Base-by-base conservation (phyloP, 2,888 invertebrate genomes). In the Hyles lineata region DNA sequence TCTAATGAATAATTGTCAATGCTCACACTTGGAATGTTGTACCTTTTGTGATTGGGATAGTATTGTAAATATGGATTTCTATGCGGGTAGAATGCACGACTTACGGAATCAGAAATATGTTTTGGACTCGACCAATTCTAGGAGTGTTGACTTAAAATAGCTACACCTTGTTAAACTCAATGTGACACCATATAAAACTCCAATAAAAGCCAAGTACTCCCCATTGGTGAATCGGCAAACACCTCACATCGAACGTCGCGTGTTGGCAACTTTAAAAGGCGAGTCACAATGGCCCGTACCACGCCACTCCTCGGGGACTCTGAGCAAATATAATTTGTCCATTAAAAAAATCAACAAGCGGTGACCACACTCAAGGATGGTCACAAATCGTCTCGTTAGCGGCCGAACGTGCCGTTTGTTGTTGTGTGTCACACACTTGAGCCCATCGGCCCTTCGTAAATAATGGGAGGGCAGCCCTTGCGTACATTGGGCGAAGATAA, bases 301-400 rank as follows among this genome's bases (percentile, higher is more conserved):
- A 85, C 85, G 84, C 83, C 81, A 87, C 79, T 87, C 91, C 85
- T 75, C 69, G 63, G 92, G 89, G 91, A 90, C 82, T 87, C 82
- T 75, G 75, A 84, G 88, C 84, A 92, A 92, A 93, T 92, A 93
- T 92, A 89, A 93, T 92, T 92, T 92, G 91, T 92, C 90, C 93
- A 92, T 93, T 94, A 92, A 94, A 94, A 92, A 92, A 93, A 92
- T 92, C 90, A 92, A 91, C 91, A 90, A 90, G 86, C 87, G 85
- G 86, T 92, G 93, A 92, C 93, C 93, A 91, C 91, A 87, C 90
- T 89, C 84, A 89, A 90, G 89, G 93, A 91, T 91, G 93, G 92
- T 92, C 94, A 94, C 94, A 94, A 94, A 94, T 91, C 92, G 91
- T 94, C 95, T 95, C 95, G 95, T 95, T 95, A 95, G 93, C 88